Conservation (phyloP, 1,140 invertebrate species). For the Calliphora vicina region DNA sequence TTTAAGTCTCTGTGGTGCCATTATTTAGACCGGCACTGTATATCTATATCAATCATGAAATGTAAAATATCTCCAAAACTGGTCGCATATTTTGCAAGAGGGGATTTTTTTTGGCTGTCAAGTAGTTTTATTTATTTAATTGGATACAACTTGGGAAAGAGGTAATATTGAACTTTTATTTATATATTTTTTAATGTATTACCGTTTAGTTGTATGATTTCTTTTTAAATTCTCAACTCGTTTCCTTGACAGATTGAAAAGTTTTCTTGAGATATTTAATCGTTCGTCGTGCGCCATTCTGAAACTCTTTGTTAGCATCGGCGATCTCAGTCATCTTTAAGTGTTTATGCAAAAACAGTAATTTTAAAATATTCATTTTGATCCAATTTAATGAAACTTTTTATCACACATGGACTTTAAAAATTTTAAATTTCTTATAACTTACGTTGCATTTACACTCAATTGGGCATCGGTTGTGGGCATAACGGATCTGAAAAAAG, state of each 20-base stretch:
- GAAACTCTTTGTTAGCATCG: neutral
- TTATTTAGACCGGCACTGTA: no score
- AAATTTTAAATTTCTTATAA: neutral
- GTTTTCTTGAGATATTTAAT: constrained; percentile 22
- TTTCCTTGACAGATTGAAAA: constrained; percentile 29
- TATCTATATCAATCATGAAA: no score
- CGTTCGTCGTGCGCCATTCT: constrained; percentile 7
- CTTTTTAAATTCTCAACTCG: constrained; percentile 29
- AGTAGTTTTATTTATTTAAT: neutral
- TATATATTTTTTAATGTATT: neutral
- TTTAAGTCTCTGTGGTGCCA: no score
- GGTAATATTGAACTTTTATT: neutral
- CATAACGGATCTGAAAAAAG: constrained; percentile 33
- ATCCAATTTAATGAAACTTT: neutral
- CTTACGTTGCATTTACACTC: constrained; percentile 12
- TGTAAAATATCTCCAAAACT: no score
- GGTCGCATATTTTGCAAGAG: no score
- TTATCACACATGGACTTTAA: neutral
- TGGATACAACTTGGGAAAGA: neutral
- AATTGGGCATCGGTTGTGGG: constrained; percentile 16
- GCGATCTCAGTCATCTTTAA: neutral
- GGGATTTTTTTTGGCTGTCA: no score
- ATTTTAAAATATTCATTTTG: neutral
- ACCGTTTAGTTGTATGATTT: constrained; percentile 24
- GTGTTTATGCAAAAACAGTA: constrained; percentile 5